Conservation (phyloP, 2,888 invertebrate genomes). For the Idaea straminata region DNA sequence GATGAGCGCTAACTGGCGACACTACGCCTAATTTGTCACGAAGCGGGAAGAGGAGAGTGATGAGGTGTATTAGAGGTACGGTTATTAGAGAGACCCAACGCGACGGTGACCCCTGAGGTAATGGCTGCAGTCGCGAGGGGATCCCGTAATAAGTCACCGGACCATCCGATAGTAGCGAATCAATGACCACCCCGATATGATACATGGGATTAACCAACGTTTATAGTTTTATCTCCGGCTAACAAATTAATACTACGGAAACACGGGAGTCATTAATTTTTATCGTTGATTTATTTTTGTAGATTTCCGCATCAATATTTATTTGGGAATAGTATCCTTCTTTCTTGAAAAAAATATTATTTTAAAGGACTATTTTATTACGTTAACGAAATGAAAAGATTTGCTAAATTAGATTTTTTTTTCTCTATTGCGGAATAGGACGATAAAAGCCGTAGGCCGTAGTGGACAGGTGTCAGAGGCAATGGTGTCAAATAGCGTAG, state of each 20-base stretch:
- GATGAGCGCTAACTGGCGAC: constrained; percentile 50
- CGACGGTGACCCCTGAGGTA: constrained; percentile 46
- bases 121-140: constrained; percentile 63
- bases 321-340: background rate
- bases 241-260: constrained; percentile 71
- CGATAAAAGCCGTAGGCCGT: background rate
- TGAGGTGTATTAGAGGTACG: constrained; percentile 62
- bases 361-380: background rate
- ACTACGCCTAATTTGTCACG: constrained; percentile 81
- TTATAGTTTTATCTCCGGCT: constrained; percentile 71
- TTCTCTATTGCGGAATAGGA: background rate
- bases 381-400: constrained; percentile 36
- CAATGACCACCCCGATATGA: constrained; percentile 77
- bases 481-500: constrained; percentile 55
- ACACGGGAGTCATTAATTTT: constrained; percentile 64
- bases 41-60: constrained; percentile 69
- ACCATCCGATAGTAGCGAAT: constrained; percentile 71
- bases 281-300: constrained; percentile 34
- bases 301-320: constrained; percentile 15
- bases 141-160: constrained; percentile 68
- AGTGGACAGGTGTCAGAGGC: constrained; percentile 67
- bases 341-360: no score
- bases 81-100: constrained; percentile 39
- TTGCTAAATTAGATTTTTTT: constrained; percentile 16
- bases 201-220: constrained; percentile 72